A percentile compares a stretch with the other conserved stretches of the same genome.
Evolutionary conservation across 1,140 invertebrate species (phyloP).

Genomic region (Platyura marginata): DNA sequence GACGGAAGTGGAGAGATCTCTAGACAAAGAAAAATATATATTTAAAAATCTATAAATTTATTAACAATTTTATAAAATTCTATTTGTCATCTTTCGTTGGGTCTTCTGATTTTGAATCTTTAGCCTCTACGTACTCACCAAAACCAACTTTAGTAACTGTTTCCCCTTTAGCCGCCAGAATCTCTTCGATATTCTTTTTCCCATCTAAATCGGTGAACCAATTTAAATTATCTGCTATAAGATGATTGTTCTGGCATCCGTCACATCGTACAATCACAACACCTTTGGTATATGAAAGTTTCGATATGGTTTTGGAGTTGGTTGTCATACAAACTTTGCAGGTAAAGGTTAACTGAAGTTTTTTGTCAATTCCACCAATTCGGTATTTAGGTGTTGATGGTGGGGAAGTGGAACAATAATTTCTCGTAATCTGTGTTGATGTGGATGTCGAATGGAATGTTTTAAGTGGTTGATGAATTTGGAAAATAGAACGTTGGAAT

Average conservation of each 20-base stretch:
- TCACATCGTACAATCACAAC: conserved; percentile 75
- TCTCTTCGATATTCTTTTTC: conserved; percentile 68
- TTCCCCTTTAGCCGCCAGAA: conserved; percentile 69
- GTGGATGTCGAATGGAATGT: no score
- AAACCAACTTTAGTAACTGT: conserved; percentile 33
- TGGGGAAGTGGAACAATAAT: no score
- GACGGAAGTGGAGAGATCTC: no score
- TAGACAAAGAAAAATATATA: no score
- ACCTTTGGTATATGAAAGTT: conserved; percentile 67
- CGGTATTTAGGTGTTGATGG: not conserved
- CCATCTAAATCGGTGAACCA: conserved; percentile 65
- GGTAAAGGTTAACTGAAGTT: conserved; percentile 40
- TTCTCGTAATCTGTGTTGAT: no score
- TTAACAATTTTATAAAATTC: no score
- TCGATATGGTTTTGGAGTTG: conserved; percentile 61
- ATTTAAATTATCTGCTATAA: conserved; percentile 82
- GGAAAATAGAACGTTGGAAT: no score
- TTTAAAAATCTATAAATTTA: no score
- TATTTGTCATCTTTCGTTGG: no score
- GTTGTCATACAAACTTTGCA: conserved; percentile 68
- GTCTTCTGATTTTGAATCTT: no score
- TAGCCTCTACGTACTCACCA: not conserved
- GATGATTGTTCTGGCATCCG: conserved; percentile 68
- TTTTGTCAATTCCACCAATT: not conserved
- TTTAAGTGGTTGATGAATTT: no score